Conservation (phyloP, 1,140 invertebrate species). For the Drosophila watanabei region DNA sequence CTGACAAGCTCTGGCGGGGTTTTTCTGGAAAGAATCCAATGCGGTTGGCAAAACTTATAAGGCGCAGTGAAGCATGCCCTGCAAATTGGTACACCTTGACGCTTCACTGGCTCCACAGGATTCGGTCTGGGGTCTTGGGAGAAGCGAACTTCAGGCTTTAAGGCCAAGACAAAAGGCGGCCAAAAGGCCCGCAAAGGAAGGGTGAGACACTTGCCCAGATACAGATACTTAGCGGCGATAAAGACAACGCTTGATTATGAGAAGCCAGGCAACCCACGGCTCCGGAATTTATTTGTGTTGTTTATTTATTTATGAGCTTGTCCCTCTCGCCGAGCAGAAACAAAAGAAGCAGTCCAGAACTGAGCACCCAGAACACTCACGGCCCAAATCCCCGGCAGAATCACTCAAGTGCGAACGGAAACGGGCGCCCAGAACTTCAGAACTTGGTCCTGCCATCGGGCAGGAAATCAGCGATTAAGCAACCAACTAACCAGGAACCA, state of each 20-base stretch:
- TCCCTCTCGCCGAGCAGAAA: slow-evolving; percentile 64
- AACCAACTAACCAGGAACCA: slow-evolving; percentile 67
- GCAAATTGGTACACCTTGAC: slow-evolving; percentile 84
- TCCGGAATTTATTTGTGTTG: slow-evolving; percentile 77
- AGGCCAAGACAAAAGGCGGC: slow-evolving; percentile 67
- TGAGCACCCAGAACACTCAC: slow-evolving; percentile 15
- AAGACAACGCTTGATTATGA: slow-evolving; percentile 81
- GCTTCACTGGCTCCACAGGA: slow-evolving; percentile 66
- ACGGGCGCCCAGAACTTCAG: slow-evolving; percentile 69
- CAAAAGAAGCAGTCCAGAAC: slow-evolving; percentile 43
- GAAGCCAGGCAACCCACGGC: slow-evolving; percentile 57
- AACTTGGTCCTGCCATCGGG: slow-evolving; percentile 71
- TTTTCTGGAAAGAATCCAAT: slow-evolving; percentile 47
- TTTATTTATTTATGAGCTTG: slow-evolving; percentile 83
- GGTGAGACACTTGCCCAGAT: slow-evolving; percentile 53
- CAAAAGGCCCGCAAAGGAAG: slow-evolving; percentile 36
- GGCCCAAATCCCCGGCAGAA: slow-evolving; percentile 54
- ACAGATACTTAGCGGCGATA: slow-evolving; percentile 79
- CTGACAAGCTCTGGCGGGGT: slow-evolving; percentile 54
- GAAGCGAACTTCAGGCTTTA: not conserved
- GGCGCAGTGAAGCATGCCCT: slow-evolving; percentile 79
- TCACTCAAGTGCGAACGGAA: slow-evolving; percentile 81
- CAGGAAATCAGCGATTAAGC: slow-evolving; percentile 83
- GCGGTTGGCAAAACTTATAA: slow-evolving; percentile 77
- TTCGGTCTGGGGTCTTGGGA: not conserved